These are phyloP conservation scores for Pteropus alecto DNA, from an alignment of 2,113 vertebrate genomes.

Conservation along the genomic window DNA sequence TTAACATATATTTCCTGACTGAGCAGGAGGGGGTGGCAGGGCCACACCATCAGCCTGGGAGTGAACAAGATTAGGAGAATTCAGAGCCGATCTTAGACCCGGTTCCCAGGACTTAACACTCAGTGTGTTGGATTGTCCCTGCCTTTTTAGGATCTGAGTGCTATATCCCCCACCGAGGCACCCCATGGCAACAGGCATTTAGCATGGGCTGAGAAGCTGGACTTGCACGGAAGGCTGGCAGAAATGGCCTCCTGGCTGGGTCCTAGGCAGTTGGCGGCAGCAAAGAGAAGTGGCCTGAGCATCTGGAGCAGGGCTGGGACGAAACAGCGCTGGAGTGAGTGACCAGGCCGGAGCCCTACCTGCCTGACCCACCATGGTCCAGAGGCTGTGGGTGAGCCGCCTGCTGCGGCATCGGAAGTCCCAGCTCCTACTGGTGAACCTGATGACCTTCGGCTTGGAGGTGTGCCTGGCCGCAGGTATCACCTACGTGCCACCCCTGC, in stretches of 20 bases:
- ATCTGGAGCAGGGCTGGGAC: not conserved
- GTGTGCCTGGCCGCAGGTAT: slow-evolving; percentile 91
- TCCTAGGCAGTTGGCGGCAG: not conserved
- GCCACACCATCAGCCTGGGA: not conserved
- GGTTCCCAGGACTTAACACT: not conserved
- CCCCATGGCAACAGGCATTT: not conserved
- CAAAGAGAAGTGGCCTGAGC: not conserved
- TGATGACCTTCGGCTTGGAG: slow-evolving; percentile 90
- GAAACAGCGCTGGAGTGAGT: not conserved
- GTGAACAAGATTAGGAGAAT: not conserved
- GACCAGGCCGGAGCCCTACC: not conserved
- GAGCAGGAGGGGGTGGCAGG: not conserved
- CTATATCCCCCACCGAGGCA: not conserved
- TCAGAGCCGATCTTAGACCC: not conserved
- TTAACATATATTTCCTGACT: slow-evolving; percentile 20
- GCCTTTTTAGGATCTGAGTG: slow-evolving; percentile 44
- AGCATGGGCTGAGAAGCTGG: not conserved
- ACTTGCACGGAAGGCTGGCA: not conserved
- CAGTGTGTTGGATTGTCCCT: not conserved
- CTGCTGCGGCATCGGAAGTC: slow-evolving; percentile 76
- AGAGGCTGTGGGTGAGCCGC: slow-evolving; percentile 58
- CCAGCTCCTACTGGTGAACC: slow-evolving; percentile 89
- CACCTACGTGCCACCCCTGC: slow-evolving; percentile 89
- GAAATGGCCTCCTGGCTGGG: slow-evolving; percentile 51
- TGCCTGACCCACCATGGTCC: slow-evolving; percentile 58